Base-by-base conservation (phyloP, 2,888 invertebrate genomes). In the Drosophila fungiperda region DNA sequence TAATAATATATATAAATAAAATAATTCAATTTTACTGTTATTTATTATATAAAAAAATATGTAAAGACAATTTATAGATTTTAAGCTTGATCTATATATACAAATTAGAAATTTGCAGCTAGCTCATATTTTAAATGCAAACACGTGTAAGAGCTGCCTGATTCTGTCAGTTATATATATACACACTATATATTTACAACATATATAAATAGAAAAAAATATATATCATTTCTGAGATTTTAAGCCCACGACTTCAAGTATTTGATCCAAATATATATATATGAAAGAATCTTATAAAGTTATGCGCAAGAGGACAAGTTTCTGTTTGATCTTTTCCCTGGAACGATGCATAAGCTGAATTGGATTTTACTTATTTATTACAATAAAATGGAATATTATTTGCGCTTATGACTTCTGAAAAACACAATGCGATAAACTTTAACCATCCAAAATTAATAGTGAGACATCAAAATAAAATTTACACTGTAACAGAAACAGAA, bases 361-460 rank as follows among this genome's bases (percentile, higher is more conserved):
- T 73, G 59, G 72, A 78, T 80, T 81, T 74, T 65, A 58, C 67
- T 70, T 49, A 83, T 72, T 78, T 70, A 58, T 71, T 77, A 66
- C 80, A 68, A 77, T 73, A 68, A 69, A 82, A 62, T 63, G 58
- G 50, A 69, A 71, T 81, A 76, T 70, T 84, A 84, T 87, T 79
- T 87, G 74, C 68, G 58, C 62, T 64, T 78, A 70, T 72, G 68
- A 69, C 59, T 76, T 52, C 62, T 42, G 68, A 75, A 52, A 59
- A 62, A 61, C 52, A 63, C 68, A 80, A 77, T 71, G 59, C 81
- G 71, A 60, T 83, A 68, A 80, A 83, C 75, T 74, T 69, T 76
- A 66, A 79, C 62, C 62, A 53, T 55, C 62, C 40, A 59, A 83
- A 75, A 70, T 61, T 26, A 68, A 68, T 42, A 36, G 35, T 40